These are phyloP conservation scores for Melinaea marsaeus DNA, from an alignment of 2,888 invertebrate genomes.

Conservation along the genomic window DNA sequence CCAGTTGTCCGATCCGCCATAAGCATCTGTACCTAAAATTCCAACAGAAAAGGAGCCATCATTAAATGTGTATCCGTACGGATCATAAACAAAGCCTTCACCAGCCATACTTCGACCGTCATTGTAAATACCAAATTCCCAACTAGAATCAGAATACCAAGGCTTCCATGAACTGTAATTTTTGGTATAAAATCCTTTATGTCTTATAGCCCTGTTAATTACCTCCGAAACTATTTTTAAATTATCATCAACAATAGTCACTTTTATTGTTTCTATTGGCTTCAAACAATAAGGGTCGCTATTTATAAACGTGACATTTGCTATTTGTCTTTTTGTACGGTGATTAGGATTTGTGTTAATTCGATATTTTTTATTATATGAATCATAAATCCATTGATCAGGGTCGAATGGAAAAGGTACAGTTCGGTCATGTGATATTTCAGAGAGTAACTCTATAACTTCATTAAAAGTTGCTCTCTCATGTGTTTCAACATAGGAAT, in stretches of 20 bases:
- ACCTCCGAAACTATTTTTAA: neutral
- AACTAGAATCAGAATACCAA: neutral
- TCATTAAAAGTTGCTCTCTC: slow-evolving; percentile 4
- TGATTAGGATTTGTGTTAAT: slow-evolving; percentile 2
- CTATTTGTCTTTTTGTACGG: neutral
- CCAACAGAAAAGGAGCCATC: neutral
- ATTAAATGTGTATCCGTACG: neutral
- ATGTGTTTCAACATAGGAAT: neutral
- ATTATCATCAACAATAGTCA: neutral
- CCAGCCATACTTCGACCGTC: neutral
- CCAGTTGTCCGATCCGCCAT: neutral
- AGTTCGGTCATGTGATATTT: neutral
- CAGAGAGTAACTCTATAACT: neutral
- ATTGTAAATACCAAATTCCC: neutral
- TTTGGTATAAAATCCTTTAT: neutral
- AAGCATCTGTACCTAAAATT: neutral
- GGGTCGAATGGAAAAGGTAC: neutral
- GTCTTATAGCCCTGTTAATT: neutral
- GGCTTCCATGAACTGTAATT: neutral
- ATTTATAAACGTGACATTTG: neutral
- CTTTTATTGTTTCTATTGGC: neutral
- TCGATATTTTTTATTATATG: neutral
- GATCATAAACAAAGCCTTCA: neutral
- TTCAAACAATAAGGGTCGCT: slow-evolving; percentile 1
- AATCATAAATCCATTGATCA: neutral